Evolutionary conservation across 2,888 invertebrate genomes (phyloP).

Genomic region (Leptinotarsa peninsularis): DNA sequence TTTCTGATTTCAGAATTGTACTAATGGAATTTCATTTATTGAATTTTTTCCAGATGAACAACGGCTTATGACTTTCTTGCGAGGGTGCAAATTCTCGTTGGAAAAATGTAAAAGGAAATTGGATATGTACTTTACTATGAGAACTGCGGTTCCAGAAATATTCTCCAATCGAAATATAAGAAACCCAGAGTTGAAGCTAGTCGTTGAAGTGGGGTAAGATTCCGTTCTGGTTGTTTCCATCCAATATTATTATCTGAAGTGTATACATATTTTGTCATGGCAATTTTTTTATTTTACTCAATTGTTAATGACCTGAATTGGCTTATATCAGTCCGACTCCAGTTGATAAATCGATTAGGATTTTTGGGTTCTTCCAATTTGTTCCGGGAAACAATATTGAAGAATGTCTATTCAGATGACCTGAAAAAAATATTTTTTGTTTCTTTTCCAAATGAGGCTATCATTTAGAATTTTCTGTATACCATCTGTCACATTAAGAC

Average conservation of each 20-base stretch:
- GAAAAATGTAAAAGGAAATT: constrained; percentile 87
- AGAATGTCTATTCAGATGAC: too few relatives aligned
- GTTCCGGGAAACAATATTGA: too few relatives aligned
- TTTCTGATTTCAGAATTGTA: too few relatives aligned
- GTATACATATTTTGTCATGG: neutral
- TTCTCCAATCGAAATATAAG: constrained; percentile 81
- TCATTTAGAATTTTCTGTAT: neutral
- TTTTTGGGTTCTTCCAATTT: too few relatives aligned
- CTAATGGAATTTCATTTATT: neutral
- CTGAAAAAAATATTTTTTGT: too few relatives aligned
- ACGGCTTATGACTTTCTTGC: constrained; percentile 83
- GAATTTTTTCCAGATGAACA: constrained; percentile 74
- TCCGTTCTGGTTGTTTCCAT: neutral
- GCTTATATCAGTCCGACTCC: too few relatives aligned
- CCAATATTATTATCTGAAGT: neutral
- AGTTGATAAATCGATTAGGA: too few relatives aligned
- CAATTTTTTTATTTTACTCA: too few relatives aligned
- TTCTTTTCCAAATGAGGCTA: too few relatives aligned
- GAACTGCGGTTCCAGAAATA: constrained; percentile 85
- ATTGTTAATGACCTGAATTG: too few relatives aligned
- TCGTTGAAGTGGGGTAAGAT: constrained; percentile 78
- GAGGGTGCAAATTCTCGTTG: constrained; percentile 88
- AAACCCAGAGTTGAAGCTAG: constrained; percentile 78
- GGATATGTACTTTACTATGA: constrained; percentile 91
- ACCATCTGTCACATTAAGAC: neutral